Percentiles rank a stretch among this genome's conserved stretches.
These are phyloP conservation scores for Iguana delicatissima DNA, from an alignment of 2,797 vertebrate genomes.

Conservation along the genomic window DNA sequence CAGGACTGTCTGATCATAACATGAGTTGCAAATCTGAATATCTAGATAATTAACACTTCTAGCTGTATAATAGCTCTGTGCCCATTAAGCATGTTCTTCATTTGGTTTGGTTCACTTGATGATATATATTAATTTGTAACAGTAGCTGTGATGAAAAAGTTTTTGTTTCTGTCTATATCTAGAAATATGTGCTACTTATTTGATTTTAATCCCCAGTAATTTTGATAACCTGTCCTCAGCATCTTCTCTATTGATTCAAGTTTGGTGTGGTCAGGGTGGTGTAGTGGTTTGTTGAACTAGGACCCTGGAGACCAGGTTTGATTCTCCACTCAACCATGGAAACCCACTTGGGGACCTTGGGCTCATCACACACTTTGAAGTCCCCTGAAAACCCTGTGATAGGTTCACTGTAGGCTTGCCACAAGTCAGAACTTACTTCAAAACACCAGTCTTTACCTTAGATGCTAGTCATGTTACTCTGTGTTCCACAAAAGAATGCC, in stretches of 20 bases:
- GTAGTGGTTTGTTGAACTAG: too few relatives aligned
- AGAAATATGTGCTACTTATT: fast-evolving
- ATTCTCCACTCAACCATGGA: too few relatives aligned
- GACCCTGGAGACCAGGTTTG: too few relatives aligned
- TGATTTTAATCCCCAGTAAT: background rate
- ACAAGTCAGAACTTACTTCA: too few relatives aligned
- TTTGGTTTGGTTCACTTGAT: background rate
- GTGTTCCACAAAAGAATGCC: conserved; percentile 18
- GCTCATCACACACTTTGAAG: too few relatives aligned
- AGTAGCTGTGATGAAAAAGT: background rate
- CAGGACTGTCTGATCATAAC: background rate
- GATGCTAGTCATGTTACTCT: conserved; percentile 35
- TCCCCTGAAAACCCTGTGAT: too few relatives aligned
- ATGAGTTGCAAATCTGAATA: conserved; percentile 30
- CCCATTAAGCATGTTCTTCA: conserved; percentile 53
- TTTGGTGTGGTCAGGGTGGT: conserved; percentile 23
- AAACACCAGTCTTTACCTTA: conserved; percentile 4
- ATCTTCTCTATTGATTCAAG: conserved; percentile 12
- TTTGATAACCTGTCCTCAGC: background rate
- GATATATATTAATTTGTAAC: background rate
- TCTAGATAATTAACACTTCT: conserved; percentile 34
- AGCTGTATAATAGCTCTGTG: conserved; percentile 27
- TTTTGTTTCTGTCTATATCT: background rate
- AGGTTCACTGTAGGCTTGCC: too few relatives aligned
- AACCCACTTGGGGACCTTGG: too few relatives aligned